A percentile compares a stretch with the other conserved stretches of the same genome.
These are phyloP conservation scores for Cyprinodon tularosa DNA, from an alignment of 2,113 vertebrate genomes.

Conservation along the genomic window DNA sequence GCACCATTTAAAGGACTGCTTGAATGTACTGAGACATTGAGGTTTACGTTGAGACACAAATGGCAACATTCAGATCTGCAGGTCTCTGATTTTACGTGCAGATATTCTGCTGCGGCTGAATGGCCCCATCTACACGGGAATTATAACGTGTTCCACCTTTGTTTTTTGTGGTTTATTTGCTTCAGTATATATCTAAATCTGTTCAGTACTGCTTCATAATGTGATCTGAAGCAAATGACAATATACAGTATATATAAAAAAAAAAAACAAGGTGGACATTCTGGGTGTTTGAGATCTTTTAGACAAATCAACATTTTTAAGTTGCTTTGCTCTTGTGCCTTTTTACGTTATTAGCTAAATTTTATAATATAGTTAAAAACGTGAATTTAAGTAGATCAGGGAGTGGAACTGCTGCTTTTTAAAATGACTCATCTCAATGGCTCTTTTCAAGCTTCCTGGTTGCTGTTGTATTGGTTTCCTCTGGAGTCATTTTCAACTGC, in stretches of 20 bases:
- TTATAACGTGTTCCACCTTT: conserved; percentile 29
- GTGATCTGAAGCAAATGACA: conserved; percentile 15
- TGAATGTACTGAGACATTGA: conserved; percentile 20
- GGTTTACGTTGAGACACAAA: conserved; percentile 7
- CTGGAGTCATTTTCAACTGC: too few species aligned
- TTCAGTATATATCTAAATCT: conserved; percentile 4
- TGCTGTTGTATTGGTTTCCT: too few species aligned
- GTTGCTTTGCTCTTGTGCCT: too few species aligned
- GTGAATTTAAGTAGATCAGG: too few species aligned
- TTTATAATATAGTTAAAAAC: too few species aligned
- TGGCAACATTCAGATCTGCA: conserved; percentile 20
- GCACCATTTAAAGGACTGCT: background rate
- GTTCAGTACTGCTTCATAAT: conserved; percentile 25
- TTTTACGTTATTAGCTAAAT: too few species aligned
- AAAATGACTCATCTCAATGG: too few species aligned
- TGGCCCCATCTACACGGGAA: conserved; percentile 10
- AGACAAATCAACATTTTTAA: background rate
- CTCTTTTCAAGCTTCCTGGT: too few species aligned
- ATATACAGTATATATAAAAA: too few species aligned
- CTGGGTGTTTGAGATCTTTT: background rate
- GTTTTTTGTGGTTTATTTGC: conserved; percentile 9
- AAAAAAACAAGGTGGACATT: too few species aligned
- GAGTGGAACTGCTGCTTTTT: too few species aligned
- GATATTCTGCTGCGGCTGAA: conserved; percentile 15
- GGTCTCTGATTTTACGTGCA: conserved; percentile 31